These are phyloP conservation scores for Drosophila longiperda DNA, from an alignment of 2,888 invertebrate genomes.

Conservation along the genomic window DNA sequence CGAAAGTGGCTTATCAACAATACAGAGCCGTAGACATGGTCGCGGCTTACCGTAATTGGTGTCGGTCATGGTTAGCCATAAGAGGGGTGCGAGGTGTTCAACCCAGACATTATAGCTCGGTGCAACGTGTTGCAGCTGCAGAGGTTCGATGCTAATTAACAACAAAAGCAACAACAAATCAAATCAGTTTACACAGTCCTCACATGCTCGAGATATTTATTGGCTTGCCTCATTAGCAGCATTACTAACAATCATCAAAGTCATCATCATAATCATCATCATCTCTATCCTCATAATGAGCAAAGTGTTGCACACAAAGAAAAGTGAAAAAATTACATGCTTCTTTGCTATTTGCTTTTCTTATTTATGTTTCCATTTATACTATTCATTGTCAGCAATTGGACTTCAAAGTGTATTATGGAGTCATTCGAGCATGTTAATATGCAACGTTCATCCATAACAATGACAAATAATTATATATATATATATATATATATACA, in stretches of 20 bases:
- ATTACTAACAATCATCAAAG: constrained; percentile 38
- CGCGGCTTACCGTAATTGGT: constrained; percentile 68
- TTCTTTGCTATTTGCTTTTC: constrained; percentile 10
- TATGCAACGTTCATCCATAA: constrained; percentile 18
- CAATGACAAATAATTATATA: constrained; percentile 44
- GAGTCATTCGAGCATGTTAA: constrained; percentile 12
- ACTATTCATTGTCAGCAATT: constrained; percentile 74
- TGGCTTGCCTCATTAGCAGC: constrained; percentile 64
- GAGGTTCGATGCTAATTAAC: constrained; percentile 69
- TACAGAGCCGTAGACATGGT: constrained; percentile 59
- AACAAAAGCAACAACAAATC: constrained; percentile 50
- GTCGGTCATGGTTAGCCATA: constrained; percentile 57
- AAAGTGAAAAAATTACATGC: constrained; percentile 57
- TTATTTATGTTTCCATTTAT: constrained; percentile 57
- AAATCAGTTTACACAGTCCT: constrained; percentile 40
- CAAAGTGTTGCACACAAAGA: constrained; percentile 33
- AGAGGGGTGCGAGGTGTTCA: constrained; percentile 13
- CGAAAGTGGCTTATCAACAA: constrained; percentile 73
- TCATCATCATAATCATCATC: constrained; percentile 23
- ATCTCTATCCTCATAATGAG: constrained; percentile 18
- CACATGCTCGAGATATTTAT: constrained; percentile 64
- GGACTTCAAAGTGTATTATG: constrained; percentile 30
- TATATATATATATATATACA: background rate
- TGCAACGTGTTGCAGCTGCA: constrained; percentile 58
- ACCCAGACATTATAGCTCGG: constrained; percentile 12